A percentile compares a stretch with the other conserved stretches of the same genome.
These are phyloP conservation scores for Dione vanillae DNA, from an alignment of 2,888 invertebrate species.

Conservation along the genomic window DNA sequence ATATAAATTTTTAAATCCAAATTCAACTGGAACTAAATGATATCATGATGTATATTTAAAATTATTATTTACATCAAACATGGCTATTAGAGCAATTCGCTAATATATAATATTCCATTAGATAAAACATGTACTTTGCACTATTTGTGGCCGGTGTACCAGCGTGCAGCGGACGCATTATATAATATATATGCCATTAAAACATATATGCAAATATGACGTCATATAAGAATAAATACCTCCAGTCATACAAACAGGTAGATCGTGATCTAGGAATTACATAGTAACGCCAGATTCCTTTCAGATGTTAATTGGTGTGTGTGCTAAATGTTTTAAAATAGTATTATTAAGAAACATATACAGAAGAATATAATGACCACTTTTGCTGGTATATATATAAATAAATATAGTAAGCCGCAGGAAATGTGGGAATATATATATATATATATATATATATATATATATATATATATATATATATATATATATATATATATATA, in stretches of 20 bases:
- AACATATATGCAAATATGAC: background rate
- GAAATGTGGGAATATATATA: no score
- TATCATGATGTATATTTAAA: no score
- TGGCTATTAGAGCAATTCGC: background rate
- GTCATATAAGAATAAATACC: slow-evolving; percentile 12
- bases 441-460: no score
- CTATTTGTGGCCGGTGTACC: background rate
- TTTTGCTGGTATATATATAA: background rate
- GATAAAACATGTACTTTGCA: background rate
- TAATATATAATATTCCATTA: background rate
- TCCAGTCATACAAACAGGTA: background rate
- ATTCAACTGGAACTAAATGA: no score
- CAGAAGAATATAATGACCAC: background rate
- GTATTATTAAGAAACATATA: background rate
- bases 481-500: no score
- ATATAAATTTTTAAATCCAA: no score
- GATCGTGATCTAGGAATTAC: slow-evolving; percentile 29
- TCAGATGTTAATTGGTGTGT: slow-evolving; percentile 13
- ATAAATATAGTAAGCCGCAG: background rate
- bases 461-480: no score
- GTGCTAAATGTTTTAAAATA: slow-evolving; percentile 3
- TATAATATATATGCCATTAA: slow-evolving; percentile 2
- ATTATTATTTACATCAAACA: no score
- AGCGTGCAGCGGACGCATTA: background rate
- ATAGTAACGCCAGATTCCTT: slow-evolving; percentile 7